phyloP scores from a whole-genome alignment of 2,113 vertebrate genomes.

The Ibidorhyncha struthersii region DNA sequence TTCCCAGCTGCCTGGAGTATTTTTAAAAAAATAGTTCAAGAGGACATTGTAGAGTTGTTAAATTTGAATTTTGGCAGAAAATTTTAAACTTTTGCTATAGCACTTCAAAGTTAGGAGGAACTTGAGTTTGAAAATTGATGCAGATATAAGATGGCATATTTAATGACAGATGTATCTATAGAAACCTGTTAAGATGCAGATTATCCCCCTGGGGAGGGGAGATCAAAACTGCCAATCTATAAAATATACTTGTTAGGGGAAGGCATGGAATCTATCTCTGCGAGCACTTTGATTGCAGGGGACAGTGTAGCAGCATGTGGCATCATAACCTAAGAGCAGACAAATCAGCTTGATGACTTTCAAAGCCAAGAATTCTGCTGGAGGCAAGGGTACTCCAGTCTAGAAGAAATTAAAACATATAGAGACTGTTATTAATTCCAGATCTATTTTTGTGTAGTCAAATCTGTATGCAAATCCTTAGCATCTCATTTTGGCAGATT shows the following conservation, averaged over 20 bases:
- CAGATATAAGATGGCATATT: conserved; percentile 83
- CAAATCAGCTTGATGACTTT: conserved; percentile 90
- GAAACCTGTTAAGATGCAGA: conserved; percentile 86
- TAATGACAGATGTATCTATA: conserved; percentile 87
- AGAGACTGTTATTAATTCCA: conserved; percentile 86
- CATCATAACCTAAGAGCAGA: conserved; percentile 83
- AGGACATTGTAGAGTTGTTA: conserved; percentile 70
- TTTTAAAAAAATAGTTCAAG: conserved; percentile 70
- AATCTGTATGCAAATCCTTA: conserved; percentile 89
- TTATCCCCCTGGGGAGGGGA: conserved; percentile 81
- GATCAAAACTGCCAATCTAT: conserved; percentile 87
- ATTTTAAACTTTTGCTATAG: conserved; percentile 73
- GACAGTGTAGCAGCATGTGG: conserved; percentile 86
- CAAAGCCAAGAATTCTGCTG: conserved; percentile 84
- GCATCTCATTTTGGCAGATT: conserved; percentile 86
- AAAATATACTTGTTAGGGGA: conserved; percentile 82
- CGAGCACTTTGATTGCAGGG: conserved; percentile 84
- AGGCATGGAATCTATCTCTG: conserved; percentile 80
- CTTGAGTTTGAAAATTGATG: conserved; percentile 80
- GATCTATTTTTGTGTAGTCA: conserved; percentile 88
- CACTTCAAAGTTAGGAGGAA: conserved; percentile 83
- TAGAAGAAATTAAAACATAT: conserved; percentile 87
- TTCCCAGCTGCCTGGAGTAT: conserved; percentile 65
- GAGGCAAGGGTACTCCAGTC: conserved; percentile 86
- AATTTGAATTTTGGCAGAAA: conserved; percentile 78